Conservation (phyloP, 2,797 vertebrate species). For the Perdix hodgsoniae region DNA sequence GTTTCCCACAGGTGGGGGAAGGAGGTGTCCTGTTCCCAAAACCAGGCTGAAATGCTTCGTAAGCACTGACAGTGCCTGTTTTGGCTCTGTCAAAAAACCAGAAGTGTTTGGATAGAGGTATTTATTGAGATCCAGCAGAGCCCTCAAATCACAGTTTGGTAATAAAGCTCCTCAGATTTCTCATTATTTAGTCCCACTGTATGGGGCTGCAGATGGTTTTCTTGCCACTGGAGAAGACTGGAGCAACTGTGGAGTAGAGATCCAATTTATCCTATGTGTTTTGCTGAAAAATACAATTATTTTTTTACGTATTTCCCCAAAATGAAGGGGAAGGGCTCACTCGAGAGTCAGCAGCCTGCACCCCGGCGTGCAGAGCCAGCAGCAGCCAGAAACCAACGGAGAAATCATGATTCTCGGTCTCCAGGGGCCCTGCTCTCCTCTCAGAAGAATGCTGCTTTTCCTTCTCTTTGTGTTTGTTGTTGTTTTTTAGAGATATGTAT, state of each 20-base stretch:
- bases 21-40: neutral
- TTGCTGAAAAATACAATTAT: neutral
- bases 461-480: neutral
- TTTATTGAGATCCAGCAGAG: neutral
- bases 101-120: neutral
- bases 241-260: neutral
- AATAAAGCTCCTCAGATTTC: neutral
- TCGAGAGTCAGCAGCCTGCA: neutral
- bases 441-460: neutral
- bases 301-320: rapidly evolving
- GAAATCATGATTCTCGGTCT: rapidly evolving
- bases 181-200: neutral
- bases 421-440: neutral
- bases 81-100: neutral
- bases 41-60: neutral
- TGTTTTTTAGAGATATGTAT: neutral
- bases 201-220: neutral
- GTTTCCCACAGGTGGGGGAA: neutral
- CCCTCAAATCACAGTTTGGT: neutral
- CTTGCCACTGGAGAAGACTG: neutral
- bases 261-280: neutral
- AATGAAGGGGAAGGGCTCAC: neutral
- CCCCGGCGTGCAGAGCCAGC: neutral
- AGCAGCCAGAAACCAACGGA: neutral
- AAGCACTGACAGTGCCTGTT: neutral